Evolutionary conservation across 2,888 invertebrate genomes (phyloP), one percentile per base, ranked within the genome.

Genomic region (Ophion ellenae): DNA sequence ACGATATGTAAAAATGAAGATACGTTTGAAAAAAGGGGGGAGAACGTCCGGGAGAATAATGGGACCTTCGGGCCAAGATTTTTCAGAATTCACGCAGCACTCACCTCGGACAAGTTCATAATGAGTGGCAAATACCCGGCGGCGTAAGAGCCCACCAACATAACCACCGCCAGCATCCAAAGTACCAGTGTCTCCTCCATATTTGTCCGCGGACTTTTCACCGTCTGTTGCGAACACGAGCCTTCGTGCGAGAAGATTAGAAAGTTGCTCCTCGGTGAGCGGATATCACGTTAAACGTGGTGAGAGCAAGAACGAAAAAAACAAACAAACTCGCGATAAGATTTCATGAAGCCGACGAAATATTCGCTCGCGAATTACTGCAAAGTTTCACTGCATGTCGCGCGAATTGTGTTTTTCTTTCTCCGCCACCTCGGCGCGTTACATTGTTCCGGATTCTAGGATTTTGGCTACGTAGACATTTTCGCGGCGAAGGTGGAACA

Each of bases 111-210:
- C 94, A 99, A 96, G 90, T 96, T 97, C 94, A 99, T 97, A 89
- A 99, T 97, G 88, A 99, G 95, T 32, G 99, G 99, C 92, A 99
- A 97, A 85, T 97, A 98, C 76, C 99, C 99, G 89, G 99, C 97
- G 77, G 99, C 94, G 94, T 99, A 99, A 80, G 99, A 99, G 1
- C 99, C 99, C 82, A 99, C 95, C 87, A 99, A 95, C 99, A 99
- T 99, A 83, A 99, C 98, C 91, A 98, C 91, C 81, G 97, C 97
- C 71, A 99, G 95, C 90, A 98, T 95, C 93, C 98, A 95, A 85
- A 99, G 95, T 89, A 98, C 96, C 89, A 97, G 95, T 73, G 97
- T 97, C 92, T 98, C 98, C 93, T 98, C 98, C 97, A 98, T 97
- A 67, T 69, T 81, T 74, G 36, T 78, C 20, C 24, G n/a, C 17